Evolutionary conservation across 2,797 vertebrate genomes (phyloP).

Genomic region (Crenuchus spilurus): DNA sequence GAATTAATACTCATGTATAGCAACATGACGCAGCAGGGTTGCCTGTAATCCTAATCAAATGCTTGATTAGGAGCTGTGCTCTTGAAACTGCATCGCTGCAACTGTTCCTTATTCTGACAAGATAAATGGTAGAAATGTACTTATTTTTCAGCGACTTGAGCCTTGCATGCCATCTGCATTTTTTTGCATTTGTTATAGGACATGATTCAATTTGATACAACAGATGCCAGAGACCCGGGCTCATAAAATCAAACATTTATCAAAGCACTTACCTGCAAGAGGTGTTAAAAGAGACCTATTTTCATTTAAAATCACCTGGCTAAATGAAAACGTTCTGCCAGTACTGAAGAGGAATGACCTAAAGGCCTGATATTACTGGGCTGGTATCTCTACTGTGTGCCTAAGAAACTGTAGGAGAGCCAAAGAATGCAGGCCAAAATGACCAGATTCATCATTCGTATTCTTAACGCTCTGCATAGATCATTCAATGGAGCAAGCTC

Average conservation of each 20-base stretch:
- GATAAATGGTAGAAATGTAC: conserved; percentile 4
- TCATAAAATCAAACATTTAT: conserved; percentile 79
- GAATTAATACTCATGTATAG: conserved; percentile 37
- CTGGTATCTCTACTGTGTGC: conserved; percentile 37
- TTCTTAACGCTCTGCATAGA: conserved; percentile 39
- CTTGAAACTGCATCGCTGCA: conserved; percentile 46
- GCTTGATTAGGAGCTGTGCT: conserved; percentile 55
- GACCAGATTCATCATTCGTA: conserved; percentile 56
- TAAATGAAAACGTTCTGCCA: not conserved
- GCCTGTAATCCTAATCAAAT: conserved; percentile 37
- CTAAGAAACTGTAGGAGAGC: conserved; percentile 34
- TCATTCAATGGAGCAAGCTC: conserved; percentile 21
- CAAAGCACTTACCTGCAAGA: conserved; percentile 71
- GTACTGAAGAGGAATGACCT: conserved; percentile 37
- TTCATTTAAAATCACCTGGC: conserved; percentile 69
- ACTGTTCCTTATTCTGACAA: conserved; percentile 47
- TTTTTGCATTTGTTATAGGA: conserved; percentile 17
- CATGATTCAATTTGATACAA: conserved; percentile 77
- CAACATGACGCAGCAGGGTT: conserved; percentile 33
- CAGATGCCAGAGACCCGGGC: conserved; percentile 73
- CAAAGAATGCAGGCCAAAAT: conserved; percentile 44
- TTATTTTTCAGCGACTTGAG: not conserved
- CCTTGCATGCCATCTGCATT: not conserved
- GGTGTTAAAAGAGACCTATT: conserved; percentile 74
- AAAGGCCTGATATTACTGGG: conserved; percentile 42